Evolutionary conservation across 2,888 invertebrate genomes (phyloP).

Genomic region (Hipparchia sbordonii): DNA sequence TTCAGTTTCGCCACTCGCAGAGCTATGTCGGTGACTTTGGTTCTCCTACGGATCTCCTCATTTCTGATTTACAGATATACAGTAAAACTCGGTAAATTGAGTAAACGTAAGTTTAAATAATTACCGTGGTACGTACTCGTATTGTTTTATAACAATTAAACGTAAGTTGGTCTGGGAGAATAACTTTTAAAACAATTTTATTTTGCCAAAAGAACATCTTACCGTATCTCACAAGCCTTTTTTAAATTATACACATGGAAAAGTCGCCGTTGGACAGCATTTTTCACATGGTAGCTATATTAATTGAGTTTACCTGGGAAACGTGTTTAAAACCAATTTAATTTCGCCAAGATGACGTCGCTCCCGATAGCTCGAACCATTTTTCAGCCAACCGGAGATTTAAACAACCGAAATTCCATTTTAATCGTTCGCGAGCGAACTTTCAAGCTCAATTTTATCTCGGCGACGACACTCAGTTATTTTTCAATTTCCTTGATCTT

Average conservation of each 20-base stretch:
- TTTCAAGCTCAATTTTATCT: slow-evolving; percentile 66
- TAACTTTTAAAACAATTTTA: not conserved
- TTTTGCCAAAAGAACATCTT: not conserved
- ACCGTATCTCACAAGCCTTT: slow-evolving; percentile 1
- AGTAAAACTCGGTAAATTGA: too few species aligned
- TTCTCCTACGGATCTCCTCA: too few species aligned
- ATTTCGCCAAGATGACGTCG: slow-evolving; percentile 2
- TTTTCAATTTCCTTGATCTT: slow-evolving; percentile 75
- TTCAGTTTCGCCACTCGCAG: too few species aligned
- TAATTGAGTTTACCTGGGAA: slow-evolving; percentile 1
- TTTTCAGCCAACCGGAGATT: slow-evolving; percentile 22
- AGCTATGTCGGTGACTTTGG: too few species aligned
- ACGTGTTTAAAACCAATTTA: slow-evolving; percentile 5
- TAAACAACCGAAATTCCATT: slow-evolving; percentile 30
- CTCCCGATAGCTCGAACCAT: slow-evolving; percentile 5
- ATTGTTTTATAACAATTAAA: too few species aligned
- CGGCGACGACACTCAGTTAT: slow-evolving; percentile 69
- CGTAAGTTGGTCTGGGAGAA: not conserved
- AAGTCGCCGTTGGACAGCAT: not conserved
- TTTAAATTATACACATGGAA: slow-evolving; percentile 8
- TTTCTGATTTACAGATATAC: too few species aligned
- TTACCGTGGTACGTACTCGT: too few species aligned
- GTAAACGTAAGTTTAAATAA: too few species aligned
- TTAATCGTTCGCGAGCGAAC: slow-evolving; percentile 45
- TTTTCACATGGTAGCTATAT: not conserved